A percentile compares a stretch with the other conserved stretches of the same genome.
Conservation (phyloP, 2,797 vertebrate species). For the Otolemur crassicaudatus region DNA sequence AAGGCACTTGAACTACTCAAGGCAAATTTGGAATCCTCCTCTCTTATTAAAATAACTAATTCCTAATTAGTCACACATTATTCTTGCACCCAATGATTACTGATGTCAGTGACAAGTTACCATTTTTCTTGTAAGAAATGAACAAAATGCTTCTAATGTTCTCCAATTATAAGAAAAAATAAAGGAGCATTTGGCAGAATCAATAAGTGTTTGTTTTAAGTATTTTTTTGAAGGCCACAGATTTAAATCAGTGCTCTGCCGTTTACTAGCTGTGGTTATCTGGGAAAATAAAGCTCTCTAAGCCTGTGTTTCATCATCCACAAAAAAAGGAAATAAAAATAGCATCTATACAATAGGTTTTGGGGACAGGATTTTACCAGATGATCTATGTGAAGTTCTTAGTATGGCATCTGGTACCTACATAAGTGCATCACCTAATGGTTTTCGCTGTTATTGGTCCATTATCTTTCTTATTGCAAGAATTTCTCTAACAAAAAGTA, state of each 20-base stretch:
- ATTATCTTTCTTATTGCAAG: background rate
- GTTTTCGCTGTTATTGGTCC: background rate
- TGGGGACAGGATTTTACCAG: constrained; percentile 6
- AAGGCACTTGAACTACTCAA: background rate
- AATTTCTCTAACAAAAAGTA: background rate
- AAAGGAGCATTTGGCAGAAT: background rate
- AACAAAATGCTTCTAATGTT: background rate
- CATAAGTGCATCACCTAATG: background rate
- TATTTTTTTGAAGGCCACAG: constrained; percentile 4
- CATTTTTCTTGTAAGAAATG: constrained; percentile 30
- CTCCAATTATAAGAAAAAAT: constrained; percentile 7
- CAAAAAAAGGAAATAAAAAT: constrained; percentile 58
- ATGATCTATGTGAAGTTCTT: constrained; percentile 19
- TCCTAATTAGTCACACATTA: constrained; percentile 2
- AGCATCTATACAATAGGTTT: background rate
- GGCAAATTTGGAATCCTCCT: constrained; percentile 13
- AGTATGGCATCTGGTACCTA: background rate
- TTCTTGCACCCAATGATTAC: background rate
- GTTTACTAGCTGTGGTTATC: background rate
- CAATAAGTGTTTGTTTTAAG: background rate
- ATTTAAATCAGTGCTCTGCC: background rate
- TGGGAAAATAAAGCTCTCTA: background rate
- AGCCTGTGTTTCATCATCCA: background rate
- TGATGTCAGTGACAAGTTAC: background rate
- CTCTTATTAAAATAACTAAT: background rate